Evolutionary conservation across 2,113 vertebrate species (phyloP), one percentile per base, ranked within the genome.

Genomic region (Pundamilia nyererei): DNA sequence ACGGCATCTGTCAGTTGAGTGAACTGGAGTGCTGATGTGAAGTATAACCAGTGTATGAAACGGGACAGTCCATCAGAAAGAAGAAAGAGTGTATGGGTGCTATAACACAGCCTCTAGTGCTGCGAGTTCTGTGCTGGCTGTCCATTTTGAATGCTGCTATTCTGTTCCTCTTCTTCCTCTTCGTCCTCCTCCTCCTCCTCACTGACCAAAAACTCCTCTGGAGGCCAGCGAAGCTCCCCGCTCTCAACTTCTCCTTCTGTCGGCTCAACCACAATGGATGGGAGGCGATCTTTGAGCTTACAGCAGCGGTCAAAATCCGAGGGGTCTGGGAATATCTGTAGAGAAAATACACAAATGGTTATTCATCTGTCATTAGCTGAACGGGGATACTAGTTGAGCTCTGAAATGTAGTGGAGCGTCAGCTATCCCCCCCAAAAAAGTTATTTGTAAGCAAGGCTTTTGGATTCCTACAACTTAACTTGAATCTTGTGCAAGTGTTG

Each of bases 201-300:
- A 79, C 97, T 98, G 90, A 99, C 97, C 1, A 99, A 93, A 91
- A 98, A 98, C 91, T 99, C 99, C 81, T 99, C 98, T 0, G 98
- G 99, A 0, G 98, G 99, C 98, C 99, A 99, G 93, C 98, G 97
- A 51, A 99, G 97, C 96, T 99, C 98, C 3, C 98, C 99, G 0
- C 98, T 99, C 94, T 99, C 99, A 80, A 99, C 98, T 1, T 99
- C 98, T 0, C 98, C 98, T 81, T 99, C 99, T 0, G 98, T 99
- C 0, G 97, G 98, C 87, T 99, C 98, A 84, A 99, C 98, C 91
- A 99, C 98, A 0, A 99, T 99, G 65, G 98, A 99, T 5, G 99
- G 98, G 75, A 99, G 97, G 2, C 98, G 97, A 94, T 99, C 98
- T 95, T 99, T 99, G 91, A 99, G 97, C 82, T 99, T 99, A 91